A percentile compares a stretch with the other conserved stretches of the same genome.
Conservation (phyloP, 2,888 invertebrate genomes). For the Acrobasis consociella region DNA sequence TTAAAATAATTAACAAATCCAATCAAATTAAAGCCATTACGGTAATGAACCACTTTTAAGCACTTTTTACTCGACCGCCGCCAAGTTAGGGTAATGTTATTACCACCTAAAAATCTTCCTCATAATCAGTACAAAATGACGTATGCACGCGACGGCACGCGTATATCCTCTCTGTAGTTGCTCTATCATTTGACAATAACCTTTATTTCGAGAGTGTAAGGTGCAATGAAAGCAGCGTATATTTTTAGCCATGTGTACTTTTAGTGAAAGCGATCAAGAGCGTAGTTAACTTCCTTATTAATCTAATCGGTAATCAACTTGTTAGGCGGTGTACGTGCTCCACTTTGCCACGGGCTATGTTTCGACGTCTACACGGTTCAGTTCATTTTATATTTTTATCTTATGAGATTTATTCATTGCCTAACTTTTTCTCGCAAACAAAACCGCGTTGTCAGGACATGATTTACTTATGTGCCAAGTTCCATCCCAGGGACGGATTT, state of each 20-base stretch:
- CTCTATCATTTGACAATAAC: conserved; percentile 1
- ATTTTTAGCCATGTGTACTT: conserved; percentile 10
- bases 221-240: conserved; percentile 12
- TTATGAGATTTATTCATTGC: background rate
- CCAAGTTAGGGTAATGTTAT: background rate
- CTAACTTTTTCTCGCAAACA: background rate
- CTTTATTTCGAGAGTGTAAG: conserved; percentile 6
- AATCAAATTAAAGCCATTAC: background rate
- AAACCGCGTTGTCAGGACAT: too few species aligned
- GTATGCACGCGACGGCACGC: conserved; percentile 3
- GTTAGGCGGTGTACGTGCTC: conserved; percentile 14
- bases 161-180: background rate
- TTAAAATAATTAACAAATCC: conserved; percentile 14
- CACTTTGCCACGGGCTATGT: background rate
- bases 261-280: conserved; percentile 17
- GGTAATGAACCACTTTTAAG: background rate
- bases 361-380: background rate
- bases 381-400: background rate
- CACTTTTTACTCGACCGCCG: conserved; percentile 2
- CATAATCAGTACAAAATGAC: conserved; percentile 13
- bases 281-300: conserved; percentile 20
- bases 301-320: conserved; percentile 17
- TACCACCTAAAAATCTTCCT: background rate
- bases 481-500: too few species aligned
- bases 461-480: too few species aligned